Conservation (phyloP, 1,140 invertebrate species). For the Drosophila oshimai region DNA sequence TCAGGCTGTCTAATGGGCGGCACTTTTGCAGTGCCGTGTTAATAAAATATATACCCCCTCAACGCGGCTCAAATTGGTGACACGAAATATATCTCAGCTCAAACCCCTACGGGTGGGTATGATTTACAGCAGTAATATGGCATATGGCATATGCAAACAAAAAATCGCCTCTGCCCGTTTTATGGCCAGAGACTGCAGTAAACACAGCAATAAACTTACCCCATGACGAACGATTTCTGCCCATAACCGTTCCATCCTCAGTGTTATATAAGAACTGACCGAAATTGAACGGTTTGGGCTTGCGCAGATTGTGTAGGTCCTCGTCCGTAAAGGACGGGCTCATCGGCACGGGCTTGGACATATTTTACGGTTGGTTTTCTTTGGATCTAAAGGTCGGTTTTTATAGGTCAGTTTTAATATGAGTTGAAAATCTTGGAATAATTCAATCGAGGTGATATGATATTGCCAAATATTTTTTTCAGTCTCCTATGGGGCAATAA, state of each 20-base stretch:
- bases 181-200: not conserved
- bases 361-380: conserved; percentile 51
- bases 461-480: too few relatives aligned
- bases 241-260: conserved; percentile 88
- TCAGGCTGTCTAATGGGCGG: not conserved
- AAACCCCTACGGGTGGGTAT: not conserved
- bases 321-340: conserved; percentile 58
- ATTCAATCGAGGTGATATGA: too few relatives aligned
- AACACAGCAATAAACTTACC: conserved; percentile 84
- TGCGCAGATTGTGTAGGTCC: conserved; percentile 55
- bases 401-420: not conserved
- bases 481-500: too few relatives aligned
- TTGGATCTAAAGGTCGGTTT: conserved; percentile 20
- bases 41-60: not conserved
- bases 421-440: not conserved
- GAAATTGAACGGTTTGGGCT: conserved; percentile 68
- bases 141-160: not conserved
- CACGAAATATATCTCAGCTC: not conserved
- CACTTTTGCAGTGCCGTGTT: not conserved
- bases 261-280: conserved; percentile 87
- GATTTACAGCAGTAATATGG: conserved; percentile 19
- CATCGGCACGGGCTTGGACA: conserved; percentile 74
- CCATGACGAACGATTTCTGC: conserved; percentile 89
- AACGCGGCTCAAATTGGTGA: not conserved
- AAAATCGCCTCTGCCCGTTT: not conserved